Conservation (phyloP, 1,140 invertebrate species). For the Monomorium pharaonis region DNA sequence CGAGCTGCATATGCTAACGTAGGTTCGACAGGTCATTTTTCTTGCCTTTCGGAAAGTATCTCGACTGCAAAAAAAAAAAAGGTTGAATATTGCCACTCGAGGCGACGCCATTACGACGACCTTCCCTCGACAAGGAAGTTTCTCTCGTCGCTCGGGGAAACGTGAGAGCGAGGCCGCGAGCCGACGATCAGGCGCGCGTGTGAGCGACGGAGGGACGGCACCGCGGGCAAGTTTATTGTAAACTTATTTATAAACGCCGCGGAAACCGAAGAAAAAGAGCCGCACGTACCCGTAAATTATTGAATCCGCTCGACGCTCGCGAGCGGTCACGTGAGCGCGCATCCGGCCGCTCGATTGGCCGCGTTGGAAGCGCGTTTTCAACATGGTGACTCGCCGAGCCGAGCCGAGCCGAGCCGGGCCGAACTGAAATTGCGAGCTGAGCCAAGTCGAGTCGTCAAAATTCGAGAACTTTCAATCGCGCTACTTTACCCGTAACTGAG, state of each 20-base stretch:
- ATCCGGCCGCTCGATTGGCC: conserved; percentile 47
- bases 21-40: no score
- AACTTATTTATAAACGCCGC: conserved; percentile 62
- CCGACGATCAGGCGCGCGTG: neutral
- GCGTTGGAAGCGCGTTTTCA: conserved; percentile 3
- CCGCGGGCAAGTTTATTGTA: conserved; percentile 22
- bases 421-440: no score
- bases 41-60: no score
- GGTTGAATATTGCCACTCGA: no score
- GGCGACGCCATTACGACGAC: neutral
- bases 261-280: conserved; percentile 35
- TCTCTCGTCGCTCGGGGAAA: neutral
- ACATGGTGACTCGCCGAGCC: conserved; percentile 38
- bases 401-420: neutral
- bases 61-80: no score
- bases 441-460: neutral
- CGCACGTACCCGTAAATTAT: neutral
- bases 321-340: conserved; percentile 40
- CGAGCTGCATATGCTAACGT: no score
- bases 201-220: neutral
- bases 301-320: neutral
- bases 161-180: no score
- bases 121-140: neutral
- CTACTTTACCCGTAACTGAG: no score
- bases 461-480: conserved; percentile 25